phyloP scores from a whole-genome alignment of 1,140 invertebrate genomes.

The Diabrotica virgifera region DNA sequence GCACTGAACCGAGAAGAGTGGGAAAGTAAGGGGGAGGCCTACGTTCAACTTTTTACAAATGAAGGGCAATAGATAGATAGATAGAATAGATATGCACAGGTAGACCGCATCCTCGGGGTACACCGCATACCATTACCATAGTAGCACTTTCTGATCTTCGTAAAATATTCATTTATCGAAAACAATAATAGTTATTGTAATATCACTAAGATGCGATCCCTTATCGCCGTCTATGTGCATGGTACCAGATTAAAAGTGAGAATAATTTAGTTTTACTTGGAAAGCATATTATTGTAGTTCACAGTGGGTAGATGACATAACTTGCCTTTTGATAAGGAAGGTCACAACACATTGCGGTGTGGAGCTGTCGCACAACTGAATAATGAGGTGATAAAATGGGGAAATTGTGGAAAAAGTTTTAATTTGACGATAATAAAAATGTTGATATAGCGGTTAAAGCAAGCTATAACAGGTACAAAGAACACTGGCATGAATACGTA shows the following conservation, averaged over 20 bases:
- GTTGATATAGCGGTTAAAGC: neutral
- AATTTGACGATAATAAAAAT: neutral
- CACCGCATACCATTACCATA: no score
- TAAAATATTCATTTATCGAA: no score
- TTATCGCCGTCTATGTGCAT: no score
- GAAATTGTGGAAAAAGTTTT: slow-evolving; percentile 1
- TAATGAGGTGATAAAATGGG: neutral
- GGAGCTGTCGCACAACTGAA: neutral
- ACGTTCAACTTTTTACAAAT: no score
- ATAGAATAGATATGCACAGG: no score
- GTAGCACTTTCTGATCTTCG: no score
- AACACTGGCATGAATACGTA: neutral
- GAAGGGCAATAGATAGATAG: no score
- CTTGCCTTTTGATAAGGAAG: slow-evolving; percentile 17
- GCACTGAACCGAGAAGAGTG: no score
- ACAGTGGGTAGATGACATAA: slow-evolving; percentile 18
- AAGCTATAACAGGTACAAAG: neutral
- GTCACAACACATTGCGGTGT: slow-evolving; percentile 4
- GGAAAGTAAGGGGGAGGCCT: no score
- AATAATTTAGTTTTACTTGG: slow-evolving; percentile 12
- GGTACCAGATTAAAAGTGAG: neutral
- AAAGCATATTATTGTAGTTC: slow-evolving; percentile 10
- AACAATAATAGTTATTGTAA: no score
- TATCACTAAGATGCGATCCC: no score
- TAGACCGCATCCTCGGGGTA: no score